These are phyloP conservation scores for Drosophila nr. fundita DNA, from an alignment of 2,888 invertebrate species.

Conservation along the genomic window DNA sequence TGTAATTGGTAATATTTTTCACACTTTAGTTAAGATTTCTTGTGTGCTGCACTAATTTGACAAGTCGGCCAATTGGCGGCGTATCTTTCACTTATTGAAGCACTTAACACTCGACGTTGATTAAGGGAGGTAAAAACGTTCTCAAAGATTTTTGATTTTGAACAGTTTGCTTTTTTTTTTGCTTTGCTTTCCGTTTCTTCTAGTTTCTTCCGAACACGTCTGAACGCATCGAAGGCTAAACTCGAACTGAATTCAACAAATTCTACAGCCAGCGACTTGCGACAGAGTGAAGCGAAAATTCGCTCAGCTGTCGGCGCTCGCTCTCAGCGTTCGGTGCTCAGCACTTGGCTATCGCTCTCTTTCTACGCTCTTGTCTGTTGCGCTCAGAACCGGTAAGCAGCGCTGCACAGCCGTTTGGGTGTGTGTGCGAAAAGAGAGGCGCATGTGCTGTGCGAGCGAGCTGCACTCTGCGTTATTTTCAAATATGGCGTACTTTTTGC, in stretches of 20 bases:
- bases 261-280: constrained; percentile 45
- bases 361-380: constrained; percentile 15
- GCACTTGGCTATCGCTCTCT: constrained; percentile 19
- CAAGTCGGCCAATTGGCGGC: constrained; percentile 38
- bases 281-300: constrained; percentile 55
- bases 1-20: constrained; percentile 16
- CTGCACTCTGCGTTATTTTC: constrained; percentile 78
- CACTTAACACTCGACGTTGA: constrained; percentile 47
- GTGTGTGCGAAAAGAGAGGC: constrained; percentile 45
- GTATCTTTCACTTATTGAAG: constrained; percentile 38
- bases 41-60: constrained; percentile 42
- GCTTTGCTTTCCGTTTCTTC: constrained; percentile 46
- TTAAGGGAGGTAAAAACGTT: constrained; percentile 28
- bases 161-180: not conserved
- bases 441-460: constrained; percentile 63
- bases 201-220: constrained; percentile 81
- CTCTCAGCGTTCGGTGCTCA: not conserved
- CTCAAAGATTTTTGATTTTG: constrained; percentile 29
- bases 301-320: constrained; percentile 32
- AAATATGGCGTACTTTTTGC: constrained; percentile 84
- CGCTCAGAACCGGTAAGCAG: constrained; percentile 66
- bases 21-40: constrained; percentile 50
- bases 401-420: constrained; percentile 34
- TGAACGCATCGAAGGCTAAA: constrained; percentile 82
- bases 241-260: constrained; percentile 82